phyloP scores from a whole-genome alignment of 2,113 vertebrate species.

The Cichladusa arquata region DNA sequence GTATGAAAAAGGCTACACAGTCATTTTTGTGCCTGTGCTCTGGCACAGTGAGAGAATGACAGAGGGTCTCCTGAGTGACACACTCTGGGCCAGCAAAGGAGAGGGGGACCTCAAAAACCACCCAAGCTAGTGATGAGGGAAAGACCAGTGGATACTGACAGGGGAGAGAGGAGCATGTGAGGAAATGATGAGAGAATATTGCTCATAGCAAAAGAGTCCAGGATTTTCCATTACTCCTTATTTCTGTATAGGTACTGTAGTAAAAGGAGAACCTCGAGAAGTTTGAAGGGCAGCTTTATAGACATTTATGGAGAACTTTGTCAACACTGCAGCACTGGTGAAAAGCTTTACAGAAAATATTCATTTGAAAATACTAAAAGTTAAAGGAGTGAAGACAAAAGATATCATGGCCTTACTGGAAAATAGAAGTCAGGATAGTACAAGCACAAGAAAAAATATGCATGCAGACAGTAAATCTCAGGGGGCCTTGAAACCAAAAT shows the following conservation, averaged over 20 bases:
- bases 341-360: not conserved
- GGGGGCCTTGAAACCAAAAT: not conserved
- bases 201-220: not conserved
- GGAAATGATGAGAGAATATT: not conserved
- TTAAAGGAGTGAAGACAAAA: not conserved
- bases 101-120: not conserved
- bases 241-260: not conserved
- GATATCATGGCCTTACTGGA: not conserved
- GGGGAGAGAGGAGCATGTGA: not conserved
- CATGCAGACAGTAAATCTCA: not conserved
- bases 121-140: not conserved
- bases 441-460: not conserved
- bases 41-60: not conserved
- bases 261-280: not conserved
- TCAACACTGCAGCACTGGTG: not conserved
- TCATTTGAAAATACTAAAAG: not conserved
- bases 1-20: not conserved
- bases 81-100: not conserved
- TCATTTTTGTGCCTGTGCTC: not conserved
- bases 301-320: not conserved
- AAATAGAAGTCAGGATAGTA: not conserved
- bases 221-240: not conserved
- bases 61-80: not conserved
- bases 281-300: not conserved
- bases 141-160: not conserved